A percentile compares a stretch with the other conserved stretches of the same genome.
Evolutionary conservation across 2,797 vertebrate species (phyloP).

Genomic region (Ctenopoma kingsleyae): DNA sequence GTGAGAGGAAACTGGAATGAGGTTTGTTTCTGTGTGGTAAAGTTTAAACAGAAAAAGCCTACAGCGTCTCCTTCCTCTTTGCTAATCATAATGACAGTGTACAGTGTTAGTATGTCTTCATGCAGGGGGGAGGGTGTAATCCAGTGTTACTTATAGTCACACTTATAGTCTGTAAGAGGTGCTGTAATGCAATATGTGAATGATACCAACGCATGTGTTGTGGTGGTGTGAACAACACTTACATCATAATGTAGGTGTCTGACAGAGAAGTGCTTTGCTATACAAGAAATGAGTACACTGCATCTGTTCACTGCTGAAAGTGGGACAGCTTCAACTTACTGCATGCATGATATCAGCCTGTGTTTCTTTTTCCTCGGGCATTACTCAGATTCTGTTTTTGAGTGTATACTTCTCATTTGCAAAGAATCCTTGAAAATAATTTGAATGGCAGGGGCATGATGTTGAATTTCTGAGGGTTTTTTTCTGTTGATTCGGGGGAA

Average conservation of each 20-base stretch:
- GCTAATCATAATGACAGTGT: slow-evolving; percentile 20
- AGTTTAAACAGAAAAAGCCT: slow-evolving; percentile 23
- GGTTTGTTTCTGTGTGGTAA: slow-evolving; percentile 10
- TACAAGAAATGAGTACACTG: slow-evolving; percentile 59
- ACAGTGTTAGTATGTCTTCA: slow-evolving; percentile 34
- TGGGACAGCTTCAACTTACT: slow-evolving; percentile 50
- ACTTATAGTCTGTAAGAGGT: slow-evolving; percentile 40
- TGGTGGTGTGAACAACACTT: slow-evolving; percentile 73
- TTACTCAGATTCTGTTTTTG: slow-evolving; percentile 28
- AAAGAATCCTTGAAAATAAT: slow-evolving; percentile 47
- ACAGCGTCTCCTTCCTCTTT: slow-evolving; percentile 23
- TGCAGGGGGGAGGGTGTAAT: slow-evolving; percentile 42
- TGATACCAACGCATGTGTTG: slow-evolving; percentile 66
- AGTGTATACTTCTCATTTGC: slow-evolving; percentile 22
- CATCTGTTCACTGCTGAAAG: slow-evolving; percentile 58
- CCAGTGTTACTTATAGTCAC: slow-evolving; percentile 52
- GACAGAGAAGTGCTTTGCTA: slow-evolving; percentile 56
- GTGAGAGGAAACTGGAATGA: slow-evolving; percentile 13
- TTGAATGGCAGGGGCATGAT: slow-evolving; percentile 36
- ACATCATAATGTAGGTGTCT: slow-evolving; percentile 76
- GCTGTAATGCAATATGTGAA: slow-evolving; percentile 64
- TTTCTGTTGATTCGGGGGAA: slow-evolving; percentile 78
- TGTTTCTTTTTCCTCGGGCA: slow-evolving; percentile 8
- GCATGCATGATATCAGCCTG: slow-evolving; percentile 8
- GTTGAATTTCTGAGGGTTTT: slow-evolving; percentile 53